Base-by-base conservation (phyloP, 2,888 invertebrate genomes). In the Ectropis crepuscularia region DNA sequence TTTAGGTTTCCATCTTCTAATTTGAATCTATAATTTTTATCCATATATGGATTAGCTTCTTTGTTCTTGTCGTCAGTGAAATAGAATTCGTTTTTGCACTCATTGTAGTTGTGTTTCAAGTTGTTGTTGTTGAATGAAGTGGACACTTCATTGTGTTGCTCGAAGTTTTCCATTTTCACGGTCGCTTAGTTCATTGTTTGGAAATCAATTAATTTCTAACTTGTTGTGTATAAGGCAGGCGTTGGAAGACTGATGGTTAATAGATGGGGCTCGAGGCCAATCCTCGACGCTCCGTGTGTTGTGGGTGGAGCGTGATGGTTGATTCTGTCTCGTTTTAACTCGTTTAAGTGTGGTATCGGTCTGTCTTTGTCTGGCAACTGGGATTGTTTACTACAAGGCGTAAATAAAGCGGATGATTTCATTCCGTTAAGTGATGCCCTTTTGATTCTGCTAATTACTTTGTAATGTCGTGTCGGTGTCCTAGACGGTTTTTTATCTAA, bases 321-420 rank as follows among this genome's bases (percentile, higher is more conserved):
- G 6, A 37, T 12, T 41, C 69, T 55, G 9, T 87, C 83, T 68
- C 78, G 60, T 46, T 88, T 75, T 66, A 2, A 43, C 79, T 9
- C 11, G 6, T 28, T 0, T 0, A 49, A 53, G 36, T 6, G 11
- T 50, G 46, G 61, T 65, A 55, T 83, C 59, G 43, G 2, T 49
- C 63, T 59, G 65, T 86, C 81, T 70, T 73, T 74, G 39, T 87
- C 76, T 28, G 16, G 46, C 70, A 65, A 28, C 16, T 28, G 73
- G 76, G 78, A 76, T 74, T 87, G 87, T 87, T 86, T 87, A 86
- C 87, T 80, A 81, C 70, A 76, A 62, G 77, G 78, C 80, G 87
- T 89, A 89, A 90, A 89, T 89, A 89, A 85, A 84, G 72, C 79
- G 82, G 79, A 83, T 90, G 90, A 90, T 86, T 90, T 90, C 89